phyloP scores from a whole-genome alignment of 2,797 vertebrate species.

The Pseudochirops cupreus region DNA sequence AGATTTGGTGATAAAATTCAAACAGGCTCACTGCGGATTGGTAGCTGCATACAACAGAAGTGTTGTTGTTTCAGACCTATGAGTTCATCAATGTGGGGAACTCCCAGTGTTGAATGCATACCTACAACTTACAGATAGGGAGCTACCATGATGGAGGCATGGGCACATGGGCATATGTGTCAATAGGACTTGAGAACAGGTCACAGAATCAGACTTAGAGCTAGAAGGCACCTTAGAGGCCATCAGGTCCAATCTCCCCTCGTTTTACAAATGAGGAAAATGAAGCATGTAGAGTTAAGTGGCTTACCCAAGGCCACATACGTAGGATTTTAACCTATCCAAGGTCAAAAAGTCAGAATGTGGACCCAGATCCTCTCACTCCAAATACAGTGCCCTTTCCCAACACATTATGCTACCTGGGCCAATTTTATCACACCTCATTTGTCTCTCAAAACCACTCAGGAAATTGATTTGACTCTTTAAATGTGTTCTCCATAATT shows the following conservation, averaged over 20 bases:
- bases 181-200: background rate
- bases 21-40: background rate
- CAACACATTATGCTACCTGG: background rate
- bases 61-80: background rate
- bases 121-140: background rate
- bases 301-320: background rate
- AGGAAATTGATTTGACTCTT: background rate
- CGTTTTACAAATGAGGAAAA: background rate
- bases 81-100: background rate
- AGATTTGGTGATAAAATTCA: background rate
- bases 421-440: background rate
- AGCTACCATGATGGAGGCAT: background rate
- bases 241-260: background rate
- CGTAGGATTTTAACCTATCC: background rate
- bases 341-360: background rate
- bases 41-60: no score
- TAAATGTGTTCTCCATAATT: background rate
- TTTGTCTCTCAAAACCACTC: background rate
- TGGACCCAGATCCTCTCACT: background rate
- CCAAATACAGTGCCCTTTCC: background rate
- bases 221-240: background rate
- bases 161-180: background rate
- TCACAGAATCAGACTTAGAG: background rate
- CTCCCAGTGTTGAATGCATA: background rate
- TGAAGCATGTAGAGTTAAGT: background rate